These are phyloP conservation scores for Byasa hedistus DNA, from an alignment of 2,888 invertebrate species.

Conservation along the genomic window DNA sequence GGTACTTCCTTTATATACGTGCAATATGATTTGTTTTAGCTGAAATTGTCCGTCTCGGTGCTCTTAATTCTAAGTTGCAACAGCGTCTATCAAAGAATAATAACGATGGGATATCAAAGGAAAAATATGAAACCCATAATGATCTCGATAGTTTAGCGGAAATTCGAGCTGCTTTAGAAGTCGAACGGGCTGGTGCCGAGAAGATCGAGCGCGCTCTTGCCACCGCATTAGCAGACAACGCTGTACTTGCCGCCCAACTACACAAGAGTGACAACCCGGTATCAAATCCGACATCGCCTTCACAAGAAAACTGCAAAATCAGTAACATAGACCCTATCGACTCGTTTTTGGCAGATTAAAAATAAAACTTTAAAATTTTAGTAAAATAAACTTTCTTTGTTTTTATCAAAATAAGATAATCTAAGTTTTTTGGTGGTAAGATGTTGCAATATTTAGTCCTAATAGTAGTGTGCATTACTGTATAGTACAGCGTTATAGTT, in stretches of 20 bases:
- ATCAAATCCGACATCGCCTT: conserved; percentile 34
- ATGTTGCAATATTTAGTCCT: no score
- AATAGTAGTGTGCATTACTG: no score
- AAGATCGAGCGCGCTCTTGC: conserved; percentile 60
- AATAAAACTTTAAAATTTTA: not conserved
- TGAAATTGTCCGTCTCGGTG: conserved; percentile 57
- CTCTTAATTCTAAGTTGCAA: conserved; percentile 55
- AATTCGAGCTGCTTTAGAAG: conserved; percentile 54
- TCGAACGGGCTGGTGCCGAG: conserved; percentile 57
- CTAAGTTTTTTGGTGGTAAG: no score
- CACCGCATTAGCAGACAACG: conserved; percentile 62
- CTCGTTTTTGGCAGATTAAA: conserved; percentile 65
- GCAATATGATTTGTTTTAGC: conserved; percentile 43
- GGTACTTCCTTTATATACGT: not conserved
- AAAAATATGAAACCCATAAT: conserved; percentile 34
- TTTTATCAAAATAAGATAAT: no score
- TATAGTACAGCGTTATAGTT: no score
- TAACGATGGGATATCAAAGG: conserved; percentile 34
- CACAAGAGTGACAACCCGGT: conserved; percentile 47
- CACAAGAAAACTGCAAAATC: conserved; percentile 34
- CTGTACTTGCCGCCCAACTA: conserved; percentile 51
- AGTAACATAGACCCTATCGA: conserved; percentile 60
- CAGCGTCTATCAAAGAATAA: conserved; percentile 39
- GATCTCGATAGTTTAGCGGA: conserved; percentile 52
- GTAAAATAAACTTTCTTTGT: no score